These are phyloP conservation scores for Limnephilus marmoratus DNA, from an alignment of 2,888 invertebrate species.

Conservation along the genomic window DNA sequence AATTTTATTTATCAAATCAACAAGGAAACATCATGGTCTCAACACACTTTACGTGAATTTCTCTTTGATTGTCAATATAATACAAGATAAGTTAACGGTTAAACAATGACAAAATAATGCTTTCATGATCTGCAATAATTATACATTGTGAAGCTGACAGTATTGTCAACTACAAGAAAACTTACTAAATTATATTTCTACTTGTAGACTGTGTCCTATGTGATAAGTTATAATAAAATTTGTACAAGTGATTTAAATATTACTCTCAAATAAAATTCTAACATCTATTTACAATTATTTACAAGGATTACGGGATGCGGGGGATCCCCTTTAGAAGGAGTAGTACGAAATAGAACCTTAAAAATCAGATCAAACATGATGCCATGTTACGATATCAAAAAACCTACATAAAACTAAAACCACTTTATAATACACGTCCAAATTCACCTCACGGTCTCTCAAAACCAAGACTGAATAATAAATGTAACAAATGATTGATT, in stretches of 20 bases:
- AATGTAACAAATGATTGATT: slow-evolving; percentile 16
- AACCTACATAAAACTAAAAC: slow-evolving; percentile 35
- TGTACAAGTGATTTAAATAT: slow-evolving; percentile 76
- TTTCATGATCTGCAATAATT: slow-evolving; percentile 3
- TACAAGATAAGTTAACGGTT: slow-evolving; percentile 44
- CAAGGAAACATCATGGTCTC: slow-evolving; percentile 40
- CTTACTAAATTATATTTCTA: slow-evolving; percentile 48
- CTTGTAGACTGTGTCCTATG: slow-evolving; percentile 50
- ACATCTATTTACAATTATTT: slow-evolving; percentile 69
- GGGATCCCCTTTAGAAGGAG: slow-evolving; percentile 16
- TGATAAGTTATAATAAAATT: slow-evolving; percentile 74
- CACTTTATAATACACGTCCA: slow-evolving; percentile 19
- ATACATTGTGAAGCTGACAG: slow-evolving; percentile 6
- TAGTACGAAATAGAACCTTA: slow-evolving; percentile 53
- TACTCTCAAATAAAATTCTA: slow-evolving; percentile 71
- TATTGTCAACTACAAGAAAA: neutral
- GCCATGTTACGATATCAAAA: slow-evolving; percentile 46
- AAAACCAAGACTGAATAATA: neutral
- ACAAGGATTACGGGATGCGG: slow-evolving; percentile 50
- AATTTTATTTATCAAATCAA: slow-evolving; percentile 39
- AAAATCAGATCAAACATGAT: slow-evolving; percentile 58
- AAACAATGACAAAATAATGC: slow-evolving; percentile 16
- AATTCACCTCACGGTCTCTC: neutral
- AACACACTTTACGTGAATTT: slow-evolving; percentile 27
- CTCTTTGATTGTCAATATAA: slow-evolving; percentile 51